Conservation (phyloP, 2,797 vertebrate genomes). For the Sebastes minor region DNA sequence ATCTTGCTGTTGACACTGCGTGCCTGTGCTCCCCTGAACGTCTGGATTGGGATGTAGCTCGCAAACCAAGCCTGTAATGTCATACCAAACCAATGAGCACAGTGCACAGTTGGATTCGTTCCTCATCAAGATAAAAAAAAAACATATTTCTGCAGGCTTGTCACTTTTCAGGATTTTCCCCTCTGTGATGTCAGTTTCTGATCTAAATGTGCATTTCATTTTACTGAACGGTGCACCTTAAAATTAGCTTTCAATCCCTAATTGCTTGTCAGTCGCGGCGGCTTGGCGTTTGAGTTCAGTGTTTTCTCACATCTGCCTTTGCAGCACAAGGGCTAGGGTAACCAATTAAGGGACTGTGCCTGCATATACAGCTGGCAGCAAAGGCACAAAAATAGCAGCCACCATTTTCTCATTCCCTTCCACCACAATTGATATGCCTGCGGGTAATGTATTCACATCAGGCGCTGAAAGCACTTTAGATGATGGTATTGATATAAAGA, state of each 20-base stretch:
- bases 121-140: slow-evolving; percentile 4
- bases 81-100: not conserved
- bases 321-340: slow-evolving; percentile 9
- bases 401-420: slow-evolving; percentile 43
- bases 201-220: slow-evolving; percentile 11
- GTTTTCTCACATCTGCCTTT: slow-evolving; percentile 45
- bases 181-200: not conserved
- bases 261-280: slow-evolving; percentile 44
- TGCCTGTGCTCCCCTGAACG: not conserved
- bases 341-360: slow-evolving; percentile 51
- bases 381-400: slow-evolving; percentile 31
- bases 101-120: not conserved
- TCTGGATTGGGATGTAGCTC: slow-evolving; percentile 1
- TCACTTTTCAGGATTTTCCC: not conserved
- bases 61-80: not conserved
- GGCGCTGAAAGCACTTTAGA: slow-evolving; percentile 54
- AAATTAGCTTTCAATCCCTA: slow-evolving; percentile 23
- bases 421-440: slow-evolving; percentile 33
- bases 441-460: slow-evolving; percentile 58
- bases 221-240: slow-evolving; percentile 6
- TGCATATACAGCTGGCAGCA: slow-evolving; percentile 26
- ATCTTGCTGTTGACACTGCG: slow-evolving; percentile 9
- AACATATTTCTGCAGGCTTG: not conserved
- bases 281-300: slow-evolving; percentile 11
- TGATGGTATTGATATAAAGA: slow-evolving; percentile 58